These are phyloP conservation scores for Sericinus montela DNA, from an alignment of 2,888 invertebrate species.

Conservation along the genomic window DNA sequence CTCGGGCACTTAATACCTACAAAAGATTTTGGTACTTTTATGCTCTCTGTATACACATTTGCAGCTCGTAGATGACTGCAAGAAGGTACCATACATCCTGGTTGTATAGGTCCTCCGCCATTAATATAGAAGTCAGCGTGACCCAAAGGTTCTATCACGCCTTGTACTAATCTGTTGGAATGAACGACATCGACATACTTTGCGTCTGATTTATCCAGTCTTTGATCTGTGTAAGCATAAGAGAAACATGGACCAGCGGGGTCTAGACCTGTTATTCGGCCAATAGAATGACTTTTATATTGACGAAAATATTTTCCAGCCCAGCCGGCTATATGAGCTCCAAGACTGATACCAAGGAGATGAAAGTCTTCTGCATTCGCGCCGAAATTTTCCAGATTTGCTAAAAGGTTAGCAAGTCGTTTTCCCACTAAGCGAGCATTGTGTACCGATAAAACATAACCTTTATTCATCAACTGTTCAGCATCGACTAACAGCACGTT, in stretches of 20 bases:
- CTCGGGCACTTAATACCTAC: constrained; percentile 56
- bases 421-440: constrained; percentile 71
- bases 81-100: constrained; percentile 80
- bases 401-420: constrained; percentile 72
- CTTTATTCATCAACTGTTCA: constrained; percentile 61
- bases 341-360: constrained; percentile 79
- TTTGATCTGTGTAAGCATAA: constrained; percentile 58
- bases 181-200: constrained; percentile 68
- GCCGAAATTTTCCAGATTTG: constrained; percentile 63
- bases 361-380: constrained; percentile 72
- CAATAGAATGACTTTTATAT: constrained; percentile 54
- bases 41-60: constrained; percentile 62
- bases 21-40: constrained; percentile 59
- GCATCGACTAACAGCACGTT: constrained; percentile 69
- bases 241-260: constrained; percentile 75
- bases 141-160: constrained; percentile 78
- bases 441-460: constrained; percentile 65
- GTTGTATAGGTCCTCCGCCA: constrained; percentile 83
- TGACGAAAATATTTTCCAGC: constrained; percentile 66
- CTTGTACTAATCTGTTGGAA: constrained; percentile 60
- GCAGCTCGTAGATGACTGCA: constrained; percentile 72
- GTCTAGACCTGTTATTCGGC: constrained; percentile 70
- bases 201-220: constrained; percentile 65
- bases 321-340: constrained; percentile 78
- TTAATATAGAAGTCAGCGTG: constrained; percentile 88